Conservation (phyloP, 2,888 invertebrate genomes). For the Ptychoptera albimana region DNA sequence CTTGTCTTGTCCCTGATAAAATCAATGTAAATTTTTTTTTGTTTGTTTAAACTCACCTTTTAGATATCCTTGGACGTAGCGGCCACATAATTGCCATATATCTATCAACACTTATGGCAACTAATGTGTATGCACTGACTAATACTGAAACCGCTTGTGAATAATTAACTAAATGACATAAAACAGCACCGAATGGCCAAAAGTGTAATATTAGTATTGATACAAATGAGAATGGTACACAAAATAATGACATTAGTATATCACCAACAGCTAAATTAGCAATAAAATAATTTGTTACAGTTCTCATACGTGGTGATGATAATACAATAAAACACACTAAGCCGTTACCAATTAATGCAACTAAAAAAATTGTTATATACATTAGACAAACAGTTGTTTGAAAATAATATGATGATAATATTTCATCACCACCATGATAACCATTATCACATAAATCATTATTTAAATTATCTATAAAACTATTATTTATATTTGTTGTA, state of each 20-base stretch:
- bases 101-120: slow-evolving; percentile 80
- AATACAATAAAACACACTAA: slow-evolving; percentile 77
- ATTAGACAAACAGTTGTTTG: slow-evolving; percentile 49
- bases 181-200: slow-evolving; percentile 73
- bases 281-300: slow-evolving; percentile 85
- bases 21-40: too few species aligned
- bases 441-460: slow-evolving; percentile 10
- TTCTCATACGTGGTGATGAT: slow-evolving; percentile 71
- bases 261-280: slow-evolving; percentile 80
- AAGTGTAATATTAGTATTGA: slow-evolving; percentile 62
- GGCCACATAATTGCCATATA: slow-evolving; percentile 86
- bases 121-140: slow-evolving; percentile 77
- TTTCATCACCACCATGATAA: slow-evolving; percentile 13
- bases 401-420: slow-evolving; percentile 37
- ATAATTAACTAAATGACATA: slow-evolving; percentile 74
- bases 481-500: too few species aligned
- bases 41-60: slow-evolving; percentile 29
- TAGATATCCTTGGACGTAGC: slow-evolving; percentile 61
- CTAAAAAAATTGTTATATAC: slow-evolving; percentile 53
- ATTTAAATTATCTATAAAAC: too few species aligned
- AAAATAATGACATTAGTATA: slow-evolving; percentile 76
- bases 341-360: slow-evolving; percentile 57
- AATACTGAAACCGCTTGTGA: slow-evolving; percentile 66
- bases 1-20: too few species aligned
- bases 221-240: slow-evolving; percentile 81